Evolutionary conservation across 2,797 vertebrate genomes (phyloP).

Genomic region (Cryptoprocta ferox): DNA sequence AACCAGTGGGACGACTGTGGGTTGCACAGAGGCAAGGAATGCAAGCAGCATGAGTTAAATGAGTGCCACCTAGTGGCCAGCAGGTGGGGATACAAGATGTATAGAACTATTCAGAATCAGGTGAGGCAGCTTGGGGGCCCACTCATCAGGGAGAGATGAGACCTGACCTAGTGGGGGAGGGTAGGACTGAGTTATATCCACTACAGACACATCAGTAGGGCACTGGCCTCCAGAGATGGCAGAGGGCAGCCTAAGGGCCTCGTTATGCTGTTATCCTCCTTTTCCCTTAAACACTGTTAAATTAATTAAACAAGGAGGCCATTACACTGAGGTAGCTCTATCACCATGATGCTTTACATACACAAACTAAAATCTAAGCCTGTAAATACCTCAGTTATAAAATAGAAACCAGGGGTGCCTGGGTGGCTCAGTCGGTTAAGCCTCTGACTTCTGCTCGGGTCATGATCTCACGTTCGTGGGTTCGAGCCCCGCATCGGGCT

Average conservation of each 20-base stretch:
- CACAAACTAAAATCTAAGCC: neutral
- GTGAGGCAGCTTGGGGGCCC: neutral
- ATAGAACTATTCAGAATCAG: neutral
- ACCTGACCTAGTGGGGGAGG: neutral
- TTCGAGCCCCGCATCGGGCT: too few relatives aligned
- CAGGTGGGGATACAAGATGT: neutral
- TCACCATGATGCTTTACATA: neutral
- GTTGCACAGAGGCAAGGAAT: neutral
- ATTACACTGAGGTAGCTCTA: neutral
- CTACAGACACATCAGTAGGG: neutral
- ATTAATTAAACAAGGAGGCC: neutral
- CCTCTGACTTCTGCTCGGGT: too few relatives aligned
- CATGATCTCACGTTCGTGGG: too few relatives aligned
- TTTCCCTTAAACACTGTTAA: neutral
- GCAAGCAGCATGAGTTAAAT: neutral
- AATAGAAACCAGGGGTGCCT: neutral
- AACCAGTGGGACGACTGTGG: neutral
- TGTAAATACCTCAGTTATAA: neutral
- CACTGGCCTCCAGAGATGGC: neutral
- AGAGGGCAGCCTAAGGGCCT: neutral
- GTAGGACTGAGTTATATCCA: neutral
- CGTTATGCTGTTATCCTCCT: neutral
- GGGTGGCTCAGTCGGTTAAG: too few relatives aligned
- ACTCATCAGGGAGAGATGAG: neutral
- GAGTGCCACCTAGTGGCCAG: neutral